Conservation (phyloP, 2,113 vertebrate species). For the Reinhardtius hippoglossoides region DNA sequence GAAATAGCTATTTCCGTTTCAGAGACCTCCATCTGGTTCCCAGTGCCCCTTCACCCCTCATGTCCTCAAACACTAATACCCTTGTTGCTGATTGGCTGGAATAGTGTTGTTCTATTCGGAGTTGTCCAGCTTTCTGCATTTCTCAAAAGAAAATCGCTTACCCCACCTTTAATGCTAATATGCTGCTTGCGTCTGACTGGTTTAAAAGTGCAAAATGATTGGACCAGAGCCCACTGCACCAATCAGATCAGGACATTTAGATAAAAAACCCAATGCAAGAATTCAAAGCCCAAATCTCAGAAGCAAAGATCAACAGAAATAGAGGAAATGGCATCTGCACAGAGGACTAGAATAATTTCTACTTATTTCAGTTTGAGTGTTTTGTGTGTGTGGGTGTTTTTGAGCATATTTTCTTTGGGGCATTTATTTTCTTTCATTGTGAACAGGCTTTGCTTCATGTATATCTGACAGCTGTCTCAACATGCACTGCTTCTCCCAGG, state of each 20-base stretch:
- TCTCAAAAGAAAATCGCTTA: not conserved
- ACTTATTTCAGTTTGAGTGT: not conserved
- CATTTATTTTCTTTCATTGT: conserved; percentile 57
- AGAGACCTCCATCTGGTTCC: too few species aligned
- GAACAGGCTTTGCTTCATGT: conserved; percentile 54
- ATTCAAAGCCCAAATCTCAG: conserved; percentile 8
- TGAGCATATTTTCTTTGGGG: conserved; percentile 49
- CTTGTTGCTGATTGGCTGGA: too few species aligned
- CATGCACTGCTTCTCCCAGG: conserved; percentile 70
- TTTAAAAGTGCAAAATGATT: conserved; percentile 19
- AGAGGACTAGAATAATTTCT: conserved; percentile 20
- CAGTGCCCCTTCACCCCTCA: too few species aligned
- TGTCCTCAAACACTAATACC: too few species aligned
- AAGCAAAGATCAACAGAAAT: conserved; percentile 1
- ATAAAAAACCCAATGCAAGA: not conserved
- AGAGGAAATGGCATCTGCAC: conserved; percentile 34
- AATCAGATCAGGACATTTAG: conserved; percentile 25
- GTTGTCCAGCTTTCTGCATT: too few species aligned
- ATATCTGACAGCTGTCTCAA: conserved; percentile 55
- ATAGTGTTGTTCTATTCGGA: too few species aligned
- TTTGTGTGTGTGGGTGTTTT: conserved; percentile 23
- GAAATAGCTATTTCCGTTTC: too few species aligned
- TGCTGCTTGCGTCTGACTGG: not conserved
- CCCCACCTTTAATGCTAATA: not conserved
- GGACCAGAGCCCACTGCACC: conserved; percentile 10